phyloP scores from a whole-genome alignment of 2,888 invertebrate genomes.

The Drosophila ustulata region DNA sequence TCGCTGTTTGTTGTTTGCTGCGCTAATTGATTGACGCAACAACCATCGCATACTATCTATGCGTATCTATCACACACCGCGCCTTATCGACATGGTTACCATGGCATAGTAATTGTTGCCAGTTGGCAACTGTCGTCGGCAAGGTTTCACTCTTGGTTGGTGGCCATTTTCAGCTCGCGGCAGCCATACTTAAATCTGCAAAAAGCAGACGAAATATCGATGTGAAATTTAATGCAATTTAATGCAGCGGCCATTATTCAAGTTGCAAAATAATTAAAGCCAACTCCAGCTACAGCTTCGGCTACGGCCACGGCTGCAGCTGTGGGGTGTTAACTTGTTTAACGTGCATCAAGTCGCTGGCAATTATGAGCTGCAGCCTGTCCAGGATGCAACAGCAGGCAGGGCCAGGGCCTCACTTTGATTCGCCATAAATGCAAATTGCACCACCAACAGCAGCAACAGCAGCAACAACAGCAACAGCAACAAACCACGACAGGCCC shows the following conservation, averaged over 20 bases:
- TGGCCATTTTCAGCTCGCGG: constrained; percentile 61
- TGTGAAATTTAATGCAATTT: constrained; percentile 66
- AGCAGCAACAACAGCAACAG: constrained; percentile 32
- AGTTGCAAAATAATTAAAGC: constrained; percentile 63
- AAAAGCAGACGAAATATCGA: constrained; percentile 56
- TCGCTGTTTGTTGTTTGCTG: constrained; percentile 39
- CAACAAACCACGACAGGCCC: constrained; percentile 16
- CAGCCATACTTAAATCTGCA: constrained; percentile 47
- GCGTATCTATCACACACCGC: constrained; percentile 1
- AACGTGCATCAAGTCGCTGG: constrained; percentile 73
- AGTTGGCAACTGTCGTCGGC: constrained; percentile 10
- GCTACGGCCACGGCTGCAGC: constrained; percentile 49
- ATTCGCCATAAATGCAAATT: constrained; percentile 79
- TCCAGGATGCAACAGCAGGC: constrained; percentile 37
- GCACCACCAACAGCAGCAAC: constrained; percentile 34
- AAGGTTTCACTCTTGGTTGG: constrained; percentile 25
- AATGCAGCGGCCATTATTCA: constrained; percentile 78
- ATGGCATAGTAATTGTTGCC: background rate
- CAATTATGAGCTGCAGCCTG: constrained; percentile 64
- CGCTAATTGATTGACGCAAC: constrained; percentile 68
- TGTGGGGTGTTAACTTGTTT: constrained; percentile 79
- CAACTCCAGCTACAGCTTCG: constrained; percentile 28
- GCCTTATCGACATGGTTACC: constrained; percentile 32
- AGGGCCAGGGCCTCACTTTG: constrained; percentile 61
- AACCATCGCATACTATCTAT: constrained; percentile 45